Evolutionary conservation across 2,888 invertebrate species (phyloP).

Genomic region (Palloptera scutellata): DNA sequence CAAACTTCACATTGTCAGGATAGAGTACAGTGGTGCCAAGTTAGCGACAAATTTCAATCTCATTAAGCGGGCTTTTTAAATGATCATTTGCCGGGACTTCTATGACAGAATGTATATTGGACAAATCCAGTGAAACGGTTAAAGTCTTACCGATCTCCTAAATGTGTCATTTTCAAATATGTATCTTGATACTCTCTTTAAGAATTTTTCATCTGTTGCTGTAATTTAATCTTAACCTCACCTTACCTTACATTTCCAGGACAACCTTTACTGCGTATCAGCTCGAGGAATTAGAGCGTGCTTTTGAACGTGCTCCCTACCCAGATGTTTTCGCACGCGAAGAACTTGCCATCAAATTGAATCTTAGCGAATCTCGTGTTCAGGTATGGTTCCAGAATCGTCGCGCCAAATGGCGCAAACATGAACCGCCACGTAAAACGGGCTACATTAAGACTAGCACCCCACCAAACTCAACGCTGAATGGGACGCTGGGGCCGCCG

Average conservation of each 20-base stretch:
- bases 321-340: conserved; percentile 96
- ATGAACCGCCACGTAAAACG: conserved; percentile 91
- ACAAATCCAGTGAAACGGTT: no score
- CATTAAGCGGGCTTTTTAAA: no score
- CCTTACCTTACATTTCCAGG: conserved; percentile 66
- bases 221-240: no score
- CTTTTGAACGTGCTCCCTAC: conserved; percentile 94
- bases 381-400: conserved; percentile 74
- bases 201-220: no score
- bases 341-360: conserved; percentile 89
- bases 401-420: conserved; percentile 92
- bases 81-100: no score
- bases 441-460: conserved; percentile 78
- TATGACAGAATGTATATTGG: no score
- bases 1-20: no score
- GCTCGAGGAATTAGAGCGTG: conserved; percentile 89
- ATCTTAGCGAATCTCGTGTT: conserved; percentile 81
- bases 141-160: no score
- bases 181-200: no score
- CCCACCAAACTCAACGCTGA: conserved; percentile 68
- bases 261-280: conserved; percentile 97
- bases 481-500: conserved; percentile 67
- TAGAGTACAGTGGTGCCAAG: no score
- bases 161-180: no score
- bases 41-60: no score